Conservation (phyloP, 1,140 invertebrate species). For the Neodiprion virginianus region DNA sequence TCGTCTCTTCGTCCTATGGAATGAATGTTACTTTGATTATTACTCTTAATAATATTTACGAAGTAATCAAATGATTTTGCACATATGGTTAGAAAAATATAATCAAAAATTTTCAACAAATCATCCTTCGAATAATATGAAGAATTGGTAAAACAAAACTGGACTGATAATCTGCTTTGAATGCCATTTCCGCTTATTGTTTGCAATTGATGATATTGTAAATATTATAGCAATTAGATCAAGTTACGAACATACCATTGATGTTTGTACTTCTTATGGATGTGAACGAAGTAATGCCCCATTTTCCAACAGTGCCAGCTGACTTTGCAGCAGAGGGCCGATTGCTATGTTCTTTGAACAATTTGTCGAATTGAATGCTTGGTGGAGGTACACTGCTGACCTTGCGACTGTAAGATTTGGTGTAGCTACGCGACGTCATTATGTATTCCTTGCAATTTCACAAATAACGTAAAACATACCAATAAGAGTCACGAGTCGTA, state of each 20-base stretch:
- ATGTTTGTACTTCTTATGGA: conserved; percentile 80
- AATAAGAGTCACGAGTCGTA: conserved; percentile 29
- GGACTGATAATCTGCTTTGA: no score
- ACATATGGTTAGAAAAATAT: no score
- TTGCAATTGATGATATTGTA: no score
- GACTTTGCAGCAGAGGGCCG: conserved; percentile 86
- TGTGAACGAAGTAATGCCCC: conserved; percentile 93
- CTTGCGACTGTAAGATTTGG: conserved; percentile 65
- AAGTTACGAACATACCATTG: conserved; percentile 65
- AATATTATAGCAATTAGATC: no score
- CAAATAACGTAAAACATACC: conserved; percentile 37
- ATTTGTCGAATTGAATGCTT: conserved; percentile 76
- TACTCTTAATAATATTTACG: no score
- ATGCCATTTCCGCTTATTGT: no score
- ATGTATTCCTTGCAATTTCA: conserved; percentile 36
- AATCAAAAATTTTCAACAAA: no score
- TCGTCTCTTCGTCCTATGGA: conserved; percentile 51
- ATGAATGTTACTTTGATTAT: not conserved
- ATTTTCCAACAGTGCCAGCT: conserved; percentile 88
- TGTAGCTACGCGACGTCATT: conserved; percentile 66
- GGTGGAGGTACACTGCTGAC: conserved; percentile 60
- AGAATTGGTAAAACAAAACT: no score
- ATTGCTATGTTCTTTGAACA: conserved; percentile 88
- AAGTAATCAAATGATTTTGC: no score
- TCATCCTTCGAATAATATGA: no score